Evolutionary conservation across 2,888 invertebrate species (phyloP).

Genomic region (Gastrophysa polygoni): DNA sequence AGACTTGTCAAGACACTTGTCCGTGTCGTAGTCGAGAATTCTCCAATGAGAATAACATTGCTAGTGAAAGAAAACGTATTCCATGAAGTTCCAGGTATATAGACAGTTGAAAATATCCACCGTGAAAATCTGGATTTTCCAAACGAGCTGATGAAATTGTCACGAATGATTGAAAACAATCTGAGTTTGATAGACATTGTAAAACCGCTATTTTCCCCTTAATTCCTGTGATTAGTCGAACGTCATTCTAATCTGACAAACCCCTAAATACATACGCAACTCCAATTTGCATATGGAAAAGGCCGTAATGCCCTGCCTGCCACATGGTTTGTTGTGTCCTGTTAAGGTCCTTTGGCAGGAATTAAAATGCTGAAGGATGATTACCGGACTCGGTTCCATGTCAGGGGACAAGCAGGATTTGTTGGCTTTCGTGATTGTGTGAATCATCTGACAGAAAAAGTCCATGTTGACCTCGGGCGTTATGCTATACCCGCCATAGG

Average conservation of each 20-base stretch:
- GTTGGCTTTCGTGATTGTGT: conserved; percentile 13
- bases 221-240: conserved; percentile 43
- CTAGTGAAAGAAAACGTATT: too few species aligned
- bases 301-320: conserved; percentile 28
- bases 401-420: background rate
- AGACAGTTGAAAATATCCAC: too few species aligned
- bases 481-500: too few species aligned
- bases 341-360: conserved; percentile 25
- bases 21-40: too few species aligned
- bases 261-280: conserved; percentile 28
- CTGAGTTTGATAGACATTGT: conserved; percentile 41
- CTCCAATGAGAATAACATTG: too few species aligned
- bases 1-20: too few species aligned
- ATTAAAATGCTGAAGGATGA: conserved; percentile 33
- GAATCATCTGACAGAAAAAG: background rate
- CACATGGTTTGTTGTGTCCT: conserved; percentile 29
- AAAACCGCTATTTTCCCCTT: conserved; percentile 40
- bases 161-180: conserved; percentile 26
- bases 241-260: conserved; percentile 44
- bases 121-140: too few species aligned
- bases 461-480: too few species aligned
- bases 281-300: conserved; percentile 39
- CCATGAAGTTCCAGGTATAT: too few species aligned
- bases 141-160: conserved; percentile 17
- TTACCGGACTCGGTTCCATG: conserved; percentile 12